Base-by-base conservation (phyloP, 2,113 vertebrate genomes). In the Bettongia penicillata region DNA sequence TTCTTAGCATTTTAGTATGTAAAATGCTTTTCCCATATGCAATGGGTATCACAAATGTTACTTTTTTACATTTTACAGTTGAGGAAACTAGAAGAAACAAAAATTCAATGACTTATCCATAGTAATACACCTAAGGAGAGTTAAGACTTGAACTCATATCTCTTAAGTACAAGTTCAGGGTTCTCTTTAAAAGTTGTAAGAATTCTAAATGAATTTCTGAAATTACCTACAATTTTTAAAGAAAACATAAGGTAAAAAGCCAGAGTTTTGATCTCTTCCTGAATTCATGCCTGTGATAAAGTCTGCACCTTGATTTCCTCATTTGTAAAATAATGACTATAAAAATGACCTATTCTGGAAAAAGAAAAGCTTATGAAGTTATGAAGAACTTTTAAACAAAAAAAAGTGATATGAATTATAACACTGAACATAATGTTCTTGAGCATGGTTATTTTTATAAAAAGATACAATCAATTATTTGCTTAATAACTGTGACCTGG, bases 381-480 rank as follows among this genome's bases (percentile, higher is more conserved):
- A 92, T 91, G 92, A 94, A 93, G 12, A 57, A 51, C 5, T 97
- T 94, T 91, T 84, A 43, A 84, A 23, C 19, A 43, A 37, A 90
- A 48, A 48, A 90, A 31, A 16, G 2, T 92, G 31, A 61, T 89
- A 52, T 92, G 52, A 26, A n/a, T 5, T 5, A 22, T 93, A 47
- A 84, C 51, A 61, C 6, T 53, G 2, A 93, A 57, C 2, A 89
- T 53, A 53, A 52, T 26, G 90, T 90, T n/a, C 37, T 93, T 89
- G 52, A 47, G 2, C 23, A 47, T 43, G 1, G 51, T 93, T 23
- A 50, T 24, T 94, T 92, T 93, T 50, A 12, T 68, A 4, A 94
- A 94, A 37, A 94, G 94, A 93, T 19, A 92, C 47, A 84, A 90
- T 55, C 23, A 95, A 90, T 77, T 25, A 31, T 92, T 95, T 93